Conservation (phyloP, 2,797 vertebrate genomes). For the Sparidentex hasta region DNA sequence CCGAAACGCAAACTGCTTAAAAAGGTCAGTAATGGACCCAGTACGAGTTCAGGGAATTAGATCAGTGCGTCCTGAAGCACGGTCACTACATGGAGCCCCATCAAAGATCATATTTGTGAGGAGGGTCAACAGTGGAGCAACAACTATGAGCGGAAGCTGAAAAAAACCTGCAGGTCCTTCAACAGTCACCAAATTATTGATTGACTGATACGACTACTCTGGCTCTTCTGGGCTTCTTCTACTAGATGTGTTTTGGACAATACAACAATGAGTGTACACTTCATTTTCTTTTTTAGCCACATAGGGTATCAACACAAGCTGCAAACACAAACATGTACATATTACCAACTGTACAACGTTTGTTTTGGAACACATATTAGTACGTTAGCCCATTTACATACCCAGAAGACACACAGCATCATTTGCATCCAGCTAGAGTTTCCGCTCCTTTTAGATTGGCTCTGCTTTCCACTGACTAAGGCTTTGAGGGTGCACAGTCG, state of each 20-base stretch:
- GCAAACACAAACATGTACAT: not conserved
- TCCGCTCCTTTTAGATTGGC: not conserved
- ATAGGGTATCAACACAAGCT: not conserved
- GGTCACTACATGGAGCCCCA: not conserved
- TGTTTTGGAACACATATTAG: not conserved
- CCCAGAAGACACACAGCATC: not conserved
- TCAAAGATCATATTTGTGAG: not conserved
- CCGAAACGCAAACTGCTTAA: not conserved
- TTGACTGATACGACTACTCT: not conserved
- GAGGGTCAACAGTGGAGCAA: not conserved
- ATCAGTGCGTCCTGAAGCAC: constrained; percentile 15
- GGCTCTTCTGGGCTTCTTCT: not conserved
- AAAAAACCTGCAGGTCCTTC: constrained; percentile 2
- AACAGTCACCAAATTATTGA: not conserved
- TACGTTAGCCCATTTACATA: not conserved
- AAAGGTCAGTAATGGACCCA: constrained; percentile 5
- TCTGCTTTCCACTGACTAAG: not conserved
- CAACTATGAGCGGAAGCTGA: not conserved
- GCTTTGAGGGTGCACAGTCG: constrained; percentile 1
- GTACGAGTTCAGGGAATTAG: not conserved
- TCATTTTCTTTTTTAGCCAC: not conserved
- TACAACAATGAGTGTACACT: not conserved
- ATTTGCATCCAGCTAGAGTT: not conserved
- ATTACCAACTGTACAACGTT: not conserved
- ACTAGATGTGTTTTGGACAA: not conserved